Base-by-base conservation (phyloP, 2,113 vertebrate species). In the Anhinga rufa region DNA sequence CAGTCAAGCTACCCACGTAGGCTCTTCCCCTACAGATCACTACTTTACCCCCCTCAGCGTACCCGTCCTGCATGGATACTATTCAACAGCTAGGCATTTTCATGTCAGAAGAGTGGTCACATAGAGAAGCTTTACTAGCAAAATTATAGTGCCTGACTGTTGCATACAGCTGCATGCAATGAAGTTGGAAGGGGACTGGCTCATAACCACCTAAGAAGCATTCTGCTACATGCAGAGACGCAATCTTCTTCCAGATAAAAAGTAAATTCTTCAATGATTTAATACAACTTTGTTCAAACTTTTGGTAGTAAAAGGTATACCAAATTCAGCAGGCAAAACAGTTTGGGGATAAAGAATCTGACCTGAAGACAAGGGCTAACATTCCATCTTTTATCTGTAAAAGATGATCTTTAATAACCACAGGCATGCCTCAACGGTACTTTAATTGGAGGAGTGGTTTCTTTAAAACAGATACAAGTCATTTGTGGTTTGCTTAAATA, bases 401-500 rank as follows among this genome's bases (percentile, higher is more conserved):
- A 72, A 92, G 36, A 82, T 15, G 5, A 92, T 69, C 80, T 69
- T 86, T 69, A 92, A 34, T 60, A 86, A 89, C 81, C 86, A 94
- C 69, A 95, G 49, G 69, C 74, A 85, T 54, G 77, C 26, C 70
- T 85, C 83, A 92, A 87, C 6, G 0, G 19, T 79, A 72, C 57
- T 87, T 92, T 54, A 95, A 87, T 64, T 85, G 65, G 57, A 90
- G 79, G 36, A 92, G 62, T 58, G 86, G 86, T 85, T 97, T 70
- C 70, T 91, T 69, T 42, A 76, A 61, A 96, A 85, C 12, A 82
- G 77, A 74, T 79, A 68, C 25, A 60, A 95, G 68, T 89, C 28
- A 92, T 61, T 36, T 87, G 92, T 70, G 95, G 89, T 77, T 94
- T 87, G 46, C 69, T 55, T 72, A 78, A 87, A 78, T 89, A 91